Evolutionary conservation across 2,797 vertebrate species (phyloP), one percentile per base, ranked within the genome.

Genomic region (Lepus oiostolus): DNA sequence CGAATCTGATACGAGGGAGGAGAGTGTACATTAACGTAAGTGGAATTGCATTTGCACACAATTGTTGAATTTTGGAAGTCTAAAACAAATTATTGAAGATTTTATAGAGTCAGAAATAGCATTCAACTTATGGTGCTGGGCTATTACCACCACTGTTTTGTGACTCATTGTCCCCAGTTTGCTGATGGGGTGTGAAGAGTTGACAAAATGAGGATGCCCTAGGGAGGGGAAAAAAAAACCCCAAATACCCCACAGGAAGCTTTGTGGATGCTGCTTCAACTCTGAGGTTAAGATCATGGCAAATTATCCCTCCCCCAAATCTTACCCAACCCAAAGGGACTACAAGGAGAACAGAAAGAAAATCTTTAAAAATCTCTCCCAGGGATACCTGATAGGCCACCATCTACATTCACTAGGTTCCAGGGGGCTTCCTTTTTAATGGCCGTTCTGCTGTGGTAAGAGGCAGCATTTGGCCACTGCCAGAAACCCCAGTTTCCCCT

Each of bases 61-160:
- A 76, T 97, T 98, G 98, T 98, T 98, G 98, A 98, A 98, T 98
- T 96, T 95, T 97, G 97, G 96, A 91, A 97, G 98, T 97, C 0
- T 65, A 98, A 98, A 98, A 98, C 98, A 98, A 98, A 98, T 98
- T 98, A 98, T 85, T 60, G 97, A 91, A 97, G 97, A 96, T 98
- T 98, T 98, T 97, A 92, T 97, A 97, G 93, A 98, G 98, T 97
- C 96, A 98, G 98, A 98, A 98, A 98, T 97, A 97, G 96, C 98
- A 95, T 97, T 97, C 95, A 97, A 95, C 70, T 89, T 95, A 85
- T 2, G 13, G 75, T 88, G 93, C 79, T 0, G 0, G 30, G 10
- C 95, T 3, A 0, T 81, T 6, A 58, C 96, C 79, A 85, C 97
- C 88, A 95, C 95, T 84, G 26, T 91, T 97, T 92, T 47, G 91